Base-by-base conservation (phyloP, 2,797 vertebrate genomes). In the Cyclura pinguis region DNA sequence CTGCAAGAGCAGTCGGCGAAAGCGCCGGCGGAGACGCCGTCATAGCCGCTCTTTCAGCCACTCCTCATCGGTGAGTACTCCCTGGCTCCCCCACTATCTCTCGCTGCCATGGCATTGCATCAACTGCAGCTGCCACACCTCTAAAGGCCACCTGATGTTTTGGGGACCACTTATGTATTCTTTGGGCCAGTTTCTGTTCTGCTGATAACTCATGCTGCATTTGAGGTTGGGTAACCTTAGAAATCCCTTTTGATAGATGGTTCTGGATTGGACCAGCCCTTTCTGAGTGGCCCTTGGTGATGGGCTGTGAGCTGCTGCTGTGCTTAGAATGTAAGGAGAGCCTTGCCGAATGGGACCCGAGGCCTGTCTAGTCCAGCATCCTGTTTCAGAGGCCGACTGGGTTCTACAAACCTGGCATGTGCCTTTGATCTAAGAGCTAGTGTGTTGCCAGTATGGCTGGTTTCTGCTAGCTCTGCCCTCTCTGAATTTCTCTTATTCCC, bases 51-150 rank as follows among this genome's bases (percentile, higher is more conserved):
- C 99, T 92, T 99, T 99, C 98, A 99, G 98, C 97, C 97, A 96
- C 95, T 99, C 99, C 16, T 98, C 99, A 97, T 99, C 99, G 99
- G 99, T 99, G 98, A 99, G 99, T 99, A 97, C 89, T 93, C 94
- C 83, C 92, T 91, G 74, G 92, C 96, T 95, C 96, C 86, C 96
- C 89, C 93, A 5, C 97, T 93, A 93, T 94, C 95, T 94, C 95
- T 94, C 92, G 94, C 95, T 96, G 92, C 93, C 91, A 85, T 52
- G 6, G 88, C 77, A 88, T 73, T 94, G 85, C 96, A 95, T 96
- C 91, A 96, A 96, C 96, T 89, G 91, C 52, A 92, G 76, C 82
- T 80, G 80, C 50, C 88, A 77, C 88, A 0, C 90, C 93, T 94
- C 92, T 83, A 96, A 93, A 91, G 1, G 0, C 87, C 87, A 81